Base-by-base conservation (phyloP, 2,797 vertebrate species). In the Eutrigla gurnardus region DNA sequence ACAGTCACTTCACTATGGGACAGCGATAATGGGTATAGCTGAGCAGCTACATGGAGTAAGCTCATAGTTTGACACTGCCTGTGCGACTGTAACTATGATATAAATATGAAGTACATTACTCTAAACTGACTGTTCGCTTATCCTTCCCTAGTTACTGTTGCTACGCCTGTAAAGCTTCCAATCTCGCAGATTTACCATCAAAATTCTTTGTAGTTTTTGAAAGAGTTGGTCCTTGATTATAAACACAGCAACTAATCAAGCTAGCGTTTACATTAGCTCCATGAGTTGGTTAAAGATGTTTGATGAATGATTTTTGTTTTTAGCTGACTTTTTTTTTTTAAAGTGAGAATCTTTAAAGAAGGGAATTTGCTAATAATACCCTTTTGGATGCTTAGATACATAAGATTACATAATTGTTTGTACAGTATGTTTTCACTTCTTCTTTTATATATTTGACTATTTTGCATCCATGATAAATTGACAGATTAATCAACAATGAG, bases 41-140 rank as follows among this genome's bases (percentile, higher is more conserved):
- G 73, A 85, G 42, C 43, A 39, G 54, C 86, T 86, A 76, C 77
- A 87, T 73, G 63, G 53, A 49, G 17, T 70, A 61, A 65, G 53
- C 3, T 57, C 14, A 80, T 71, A 87, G 77, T 87, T 84, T 88
- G 88, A 68, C 81, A 78, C 78, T 78, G 67, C 84, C 73, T 86
- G 75, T 73, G 55, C 60, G 61, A 52, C 43, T 82, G 46, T n/a
- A 64, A 17, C 42, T 43, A 18, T 57, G 25, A 8, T 42, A 35
- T 8, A 15, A n/a, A 37, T 18, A 32, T 59, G 3, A 77, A 39
- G 45, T 17, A 15, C 6, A 11, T 32, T n/a, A n/a, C 35, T 43
- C 10, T 17, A 40, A 55, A 77, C 2, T 70, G 46, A 69, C 63
- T 46, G 53, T 53, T 65, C 4, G 1, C 49, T 53, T 43, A 62